Conservation (phyloP, 2,113 vertebrate species). For the Hippocampus guttulatus region DNA sequence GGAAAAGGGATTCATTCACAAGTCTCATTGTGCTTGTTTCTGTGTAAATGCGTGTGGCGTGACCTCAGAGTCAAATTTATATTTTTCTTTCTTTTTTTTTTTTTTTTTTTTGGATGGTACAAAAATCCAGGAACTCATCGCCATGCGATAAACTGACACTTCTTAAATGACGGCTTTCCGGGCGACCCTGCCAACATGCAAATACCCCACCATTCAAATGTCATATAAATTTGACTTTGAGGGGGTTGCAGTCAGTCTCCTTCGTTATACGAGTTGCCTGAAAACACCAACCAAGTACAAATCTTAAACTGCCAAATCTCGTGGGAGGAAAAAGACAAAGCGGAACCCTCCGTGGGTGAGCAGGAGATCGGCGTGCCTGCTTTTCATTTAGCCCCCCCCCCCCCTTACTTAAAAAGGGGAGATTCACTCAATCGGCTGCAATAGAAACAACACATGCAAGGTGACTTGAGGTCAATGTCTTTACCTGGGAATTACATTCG, state of each 20-base stretch:
- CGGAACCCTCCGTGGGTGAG: constrained; percentile 7
- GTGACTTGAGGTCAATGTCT: constrained; percentile 16
- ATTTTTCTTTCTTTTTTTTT: not conserved
- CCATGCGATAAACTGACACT: constrained; percentile 43
- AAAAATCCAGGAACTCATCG: constrained; percentile 15
- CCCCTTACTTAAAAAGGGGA: not conserved
- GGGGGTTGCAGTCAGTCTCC: constrained; percentile 39
- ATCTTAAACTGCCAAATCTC: constrained; percentile 19
- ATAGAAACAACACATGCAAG: constrained; percentile 4
- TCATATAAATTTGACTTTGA: constrained; percentile 44
- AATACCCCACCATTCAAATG: constrained; percentile 56
- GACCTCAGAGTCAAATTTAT: constrained; percentile 1
- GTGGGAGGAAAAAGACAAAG: not conserved
- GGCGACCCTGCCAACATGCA: constrained; percentile 53
- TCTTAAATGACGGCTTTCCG: constrained; percentile 28
- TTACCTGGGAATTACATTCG: constrained; percentile 38
- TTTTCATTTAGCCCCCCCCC: constrained; percentile 8
- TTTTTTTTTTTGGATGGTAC: constrained; percentile 12
- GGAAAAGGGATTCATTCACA: constrained; percentile 7
- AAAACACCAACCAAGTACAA: constrained; percentile 17
- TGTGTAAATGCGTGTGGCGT: not conserved
- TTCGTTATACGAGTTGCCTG: constrained; percentile 30
- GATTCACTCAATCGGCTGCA: constrained; percentile 3
- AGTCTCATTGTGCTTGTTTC: not conserved
- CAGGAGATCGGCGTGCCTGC: constrained; percentile 16